Percentiles rank a stretch among this genome's conserved stretches.
Conservation (phyloP, 2,888 invertebrate genomes). For the Coremacera marginata region DNA sequence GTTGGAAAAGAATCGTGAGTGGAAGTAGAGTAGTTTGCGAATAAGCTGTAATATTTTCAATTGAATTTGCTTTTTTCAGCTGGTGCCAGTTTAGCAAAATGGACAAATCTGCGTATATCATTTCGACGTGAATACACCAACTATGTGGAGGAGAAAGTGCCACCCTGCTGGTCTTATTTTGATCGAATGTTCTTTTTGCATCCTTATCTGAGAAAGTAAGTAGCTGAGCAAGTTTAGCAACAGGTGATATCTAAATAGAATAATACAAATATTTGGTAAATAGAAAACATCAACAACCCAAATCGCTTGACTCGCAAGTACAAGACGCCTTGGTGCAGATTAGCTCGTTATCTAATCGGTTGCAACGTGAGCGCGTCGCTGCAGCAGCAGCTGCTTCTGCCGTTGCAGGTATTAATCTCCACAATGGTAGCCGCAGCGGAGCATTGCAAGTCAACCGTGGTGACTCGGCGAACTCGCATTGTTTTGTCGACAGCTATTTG, state of each 20-base stretch:
- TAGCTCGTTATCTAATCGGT: constrained; percentile 59
- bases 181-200: constrained; percentile 67
- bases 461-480: constrained; percentile 41
- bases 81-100: constrained; percentile 66
- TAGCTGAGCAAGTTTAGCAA: constrained; percentile 12
- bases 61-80: constrained; percentile 48
- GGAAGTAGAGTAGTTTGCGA: neutral
- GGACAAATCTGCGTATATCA: constrained; percentile 66
- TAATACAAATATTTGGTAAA: neutral
- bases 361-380: constrained; percentile 59
- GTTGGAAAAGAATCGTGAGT: constrained; percentile 63
- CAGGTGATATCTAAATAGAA: no score
- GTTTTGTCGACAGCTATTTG: constrained; percentile 58
- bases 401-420: constrained; percentile 34
- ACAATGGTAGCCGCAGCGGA: constrained; percentile 17
- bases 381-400: constrained; percentile 51
- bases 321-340: constrained; percentile 66
- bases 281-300: constrained; percentile 63
- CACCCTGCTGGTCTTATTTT: constrained; percentile 67
- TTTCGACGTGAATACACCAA: constrained; percentile 67
- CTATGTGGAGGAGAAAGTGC: constrained; percentile 63
- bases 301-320: constrained; percentile 63
- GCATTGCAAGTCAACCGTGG: constrained; percentile 15
- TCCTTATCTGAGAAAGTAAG: constrained; percentile 64
- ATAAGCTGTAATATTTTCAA: neutral